Conservation (phyloP, 1,140 invertebrate genomes). For the Chrysoperla carnea region DNA sequence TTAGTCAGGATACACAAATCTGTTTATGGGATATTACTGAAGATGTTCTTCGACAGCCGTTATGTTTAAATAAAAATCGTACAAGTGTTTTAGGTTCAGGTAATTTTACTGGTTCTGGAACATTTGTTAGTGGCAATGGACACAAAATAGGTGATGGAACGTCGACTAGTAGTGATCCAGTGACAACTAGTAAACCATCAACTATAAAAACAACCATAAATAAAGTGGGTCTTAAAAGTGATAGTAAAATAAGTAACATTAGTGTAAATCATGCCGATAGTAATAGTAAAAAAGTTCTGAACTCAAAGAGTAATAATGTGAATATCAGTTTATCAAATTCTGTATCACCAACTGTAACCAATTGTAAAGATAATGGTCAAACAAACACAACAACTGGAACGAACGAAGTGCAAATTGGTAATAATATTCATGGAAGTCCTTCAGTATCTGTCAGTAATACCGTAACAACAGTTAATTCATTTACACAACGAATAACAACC, state of each 20-base stretch:
- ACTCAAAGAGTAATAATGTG: conserved; percentile 12
- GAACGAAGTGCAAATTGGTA: conserved; percentile 2
- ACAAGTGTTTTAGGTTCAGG: background rate
- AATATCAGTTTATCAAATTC: conserved; percentile 8
- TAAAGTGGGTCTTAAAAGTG: background rate
- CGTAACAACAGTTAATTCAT: conserved; percentile 32
- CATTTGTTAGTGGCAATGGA: background rate
- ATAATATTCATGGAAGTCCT: background rate
- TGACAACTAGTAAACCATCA: background rate
- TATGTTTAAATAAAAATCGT: conserved; percentile 20
- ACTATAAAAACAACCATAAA: background rate
- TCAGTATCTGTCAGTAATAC: conserved; percentile 5
- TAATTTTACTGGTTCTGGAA: background rate
- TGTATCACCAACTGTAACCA: background rate
- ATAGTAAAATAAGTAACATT: conserved; percentile 14
- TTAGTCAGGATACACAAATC: conserved; percentile 94
- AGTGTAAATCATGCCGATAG: conserved; percentile 6
- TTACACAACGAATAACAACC: conserved; percentile 42
- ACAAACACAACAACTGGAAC: conserved; percentile 18
- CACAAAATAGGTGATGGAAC: background rate
- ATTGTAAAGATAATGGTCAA: conserved; percentile 5
- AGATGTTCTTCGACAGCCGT: conserved; percentile 63
- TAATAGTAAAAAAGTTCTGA: background rate
- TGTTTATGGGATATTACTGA: conserved; percentile 98
- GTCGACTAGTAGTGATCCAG: background rate